Evolutionary conservation across 2,113 vertebrate genomes (phyloP).

Genomic region (Typhlomys cinereus): DNA sequence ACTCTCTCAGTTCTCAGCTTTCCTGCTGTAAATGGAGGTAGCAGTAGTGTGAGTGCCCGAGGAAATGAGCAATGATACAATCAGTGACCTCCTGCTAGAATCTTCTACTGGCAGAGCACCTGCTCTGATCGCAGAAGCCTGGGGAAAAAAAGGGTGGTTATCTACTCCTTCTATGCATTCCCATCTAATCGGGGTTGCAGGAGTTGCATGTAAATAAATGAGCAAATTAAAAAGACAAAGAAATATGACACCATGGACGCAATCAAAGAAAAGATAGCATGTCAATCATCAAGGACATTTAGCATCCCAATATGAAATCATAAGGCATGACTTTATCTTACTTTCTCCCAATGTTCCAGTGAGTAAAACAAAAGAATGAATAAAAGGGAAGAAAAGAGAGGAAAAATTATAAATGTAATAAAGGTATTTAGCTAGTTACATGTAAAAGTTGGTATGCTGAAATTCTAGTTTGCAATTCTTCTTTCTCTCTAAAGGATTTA

Average conservation of each 20-base stretch:
- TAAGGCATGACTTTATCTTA: not conserved
- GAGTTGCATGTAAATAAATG: not conserved
- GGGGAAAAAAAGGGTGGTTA: not conserved
- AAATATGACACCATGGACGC: not conserved
- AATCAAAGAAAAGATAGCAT: not conserved
- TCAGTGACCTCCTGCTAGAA: not conserved
- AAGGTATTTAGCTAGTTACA: not conserved
- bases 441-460: not conserved
- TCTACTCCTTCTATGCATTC: not conserved
- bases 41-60: not conserved
- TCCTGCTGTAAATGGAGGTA: not conserved
- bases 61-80: not conserved
- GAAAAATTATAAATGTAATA: not conserved
- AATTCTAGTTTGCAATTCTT: not conserved
- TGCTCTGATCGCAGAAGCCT: not conserved
- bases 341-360: not conserved
- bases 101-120: not conserved
- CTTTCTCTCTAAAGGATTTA: not conserved
- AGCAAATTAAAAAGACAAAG: not conserved
- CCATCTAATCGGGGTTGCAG: not conserved
- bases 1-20: constrained; percentile 4
- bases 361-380: not conserved
- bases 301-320: not conserved
- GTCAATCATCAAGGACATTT: not conserved
- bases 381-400: not conserved